Base-by-base conservation (phyloP, 2,797 vertebrate genomes). In the Kryptopterus vitreolus region DNA sequence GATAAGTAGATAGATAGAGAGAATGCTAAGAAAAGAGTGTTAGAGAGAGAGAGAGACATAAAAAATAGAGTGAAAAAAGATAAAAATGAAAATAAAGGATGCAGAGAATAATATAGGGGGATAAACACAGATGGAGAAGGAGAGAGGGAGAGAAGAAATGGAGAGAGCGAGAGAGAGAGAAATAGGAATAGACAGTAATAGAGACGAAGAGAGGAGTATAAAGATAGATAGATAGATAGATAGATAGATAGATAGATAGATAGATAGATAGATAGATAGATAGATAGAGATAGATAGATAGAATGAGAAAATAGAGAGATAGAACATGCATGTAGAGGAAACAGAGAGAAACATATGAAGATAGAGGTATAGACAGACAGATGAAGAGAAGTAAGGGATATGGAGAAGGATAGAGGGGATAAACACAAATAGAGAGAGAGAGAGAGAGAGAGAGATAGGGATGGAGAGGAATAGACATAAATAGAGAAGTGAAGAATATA, bases 131-230 rank as follows among this genome's bases (percentile, higher is more conserved):
- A 31, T 48, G 8, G 1, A 71, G 1, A 18, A 10, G 16, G 26
- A 22, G 11, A 26, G 8, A 26, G 11, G 38, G 10, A 9, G 0
- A 43, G 10, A 43, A 43, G 38, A 43, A 43, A 43, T 43, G 38
- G 6, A 43, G 38, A 9, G 38, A 43, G 38, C 6, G 10, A 1
- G 38, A 53, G 16, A 53, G 74, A 53, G 52, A 80, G 55, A 71
- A 13, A 63, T 65, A 76, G 20, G n/a, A n/a, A n/a, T n/a, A 29
- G 35, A 65, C 70, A 70, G 53, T 62, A 59, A 77, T 46, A 75
- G 57, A 70, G 79, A 81, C 15, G 9, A 52, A 18, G 3, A 52
- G 13, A 53, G 52, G 6, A 20, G 3, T 5, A 57, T 72, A 35
- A 70, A 53, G 38, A 68, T 71, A 16, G 53, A 72, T 77, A 63